Conservation (phyloP, 2,113 vertebrate genomes). For the Python bivittatus region DNA sequence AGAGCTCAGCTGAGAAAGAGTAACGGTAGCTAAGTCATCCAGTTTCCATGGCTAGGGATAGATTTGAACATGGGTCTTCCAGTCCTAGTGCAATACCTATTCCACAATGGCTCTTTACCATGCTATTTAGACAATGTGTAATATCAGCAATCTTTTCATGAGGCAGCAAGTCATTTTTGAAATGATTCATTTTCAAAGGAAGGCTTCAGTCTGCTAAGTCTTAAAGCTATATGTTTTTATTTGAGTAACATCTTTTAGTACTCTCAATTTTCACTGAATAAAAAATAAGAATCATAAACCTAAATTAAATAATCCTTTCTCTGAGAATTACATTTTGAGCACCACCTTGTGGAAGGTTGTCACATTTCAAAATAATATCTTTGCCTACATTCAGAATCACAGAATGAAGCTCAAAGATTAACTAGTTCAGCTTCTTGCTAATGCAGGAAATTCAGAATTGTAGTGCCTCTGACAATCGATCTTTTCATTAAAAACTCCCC, state of each 20-base stretch:
- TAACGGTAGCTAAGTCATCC: neutral
- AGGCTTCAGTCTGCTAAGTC: neutral
- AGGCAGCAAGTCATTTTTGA: no score
- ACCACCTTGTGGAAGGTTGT: constrained; percentile 52
- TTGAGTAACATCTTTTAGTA: neutral
- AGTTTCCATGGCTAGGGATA: neutral
- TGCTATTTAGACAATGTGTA: neutral
- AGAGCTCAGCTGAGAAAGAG: neutral
- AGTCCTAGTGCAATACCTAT: neutral
- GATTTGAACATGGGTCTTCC: neutral
- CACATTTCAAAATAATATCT: neutral
- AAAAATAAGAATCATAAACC: neutral
- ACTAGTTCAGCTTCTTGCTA: neutral
- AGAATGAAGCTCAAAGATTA: neutral
- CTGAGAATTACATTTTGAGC: constrained; percentile 41
- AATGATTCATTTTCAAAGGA: neutral
- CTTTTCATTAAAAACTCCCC: neutral
- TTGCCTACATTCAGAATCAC: neutral
- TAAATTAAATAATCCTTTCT: neutral
- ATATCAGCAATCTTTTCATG: neutral
- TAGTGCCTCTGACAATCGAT: neutral
- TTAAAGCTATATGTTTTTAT: neutral
- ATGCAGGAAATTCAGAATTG: neutral
- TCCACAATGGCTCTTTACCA: neutral
- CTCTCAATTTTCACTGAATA: neutral